These are phyloP conservation scores for Pachyrhynchus sulphureomaculatus DNA, from an alignment of 1,140 invertebrate genomes.

Conservation along the genomic window DNA sequence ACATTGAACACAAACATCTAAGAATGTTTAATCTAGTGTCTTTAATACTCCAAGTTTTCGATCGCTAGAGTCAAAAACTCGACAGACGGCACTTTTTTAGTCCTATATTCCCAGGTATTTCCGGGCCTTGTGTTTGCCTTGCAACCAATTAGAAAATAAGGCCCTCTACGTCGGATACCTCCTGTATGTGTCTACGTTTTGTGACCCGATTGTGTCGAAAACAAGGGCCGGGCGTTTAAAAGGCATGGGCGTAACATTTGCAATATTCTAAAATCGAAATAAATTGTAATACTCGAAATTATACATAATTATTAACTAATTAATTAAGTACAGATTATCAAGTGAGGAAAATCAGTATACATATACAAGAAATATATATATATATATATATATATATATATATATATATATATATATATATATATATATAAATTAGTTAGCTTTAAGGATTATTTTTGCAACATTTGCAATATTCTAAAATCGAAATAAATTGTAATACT, in stretches of 20 bases:
- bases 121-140: slow-evolving; percentile 15
- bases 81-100: slow-evolving; percentile 3
- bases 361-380: no score
- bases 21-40: no score
- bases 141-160: slow-evolving; percentile 11
- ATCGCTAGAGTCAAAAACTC: neutral
- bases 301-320: no score
- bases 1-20: no score
- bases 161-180: slow-evolving; percentile 7
- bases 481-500: no score
- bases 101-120: slow-evolving; percentile 9
- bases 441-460: no score
- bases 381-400: no score
- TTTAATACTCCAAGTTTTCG: neutral
- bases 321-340: no score
- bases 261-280: neutral
- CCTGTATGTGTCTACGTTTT: slow-evolving; percentile 12
- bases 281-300: no score
- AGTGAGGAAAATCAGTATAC: no score
- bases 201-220: slow-evolving; percentile 11
- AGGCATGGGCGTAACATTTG: neutral
- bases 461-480: neutral
- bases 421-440: no score
- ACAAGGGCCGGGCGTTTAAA: neutral
- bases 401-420: no score